phyloP scores from a whole-genome alignment of 2,888 invertebrate species.

The Platycheirus albimanus region DNA sequence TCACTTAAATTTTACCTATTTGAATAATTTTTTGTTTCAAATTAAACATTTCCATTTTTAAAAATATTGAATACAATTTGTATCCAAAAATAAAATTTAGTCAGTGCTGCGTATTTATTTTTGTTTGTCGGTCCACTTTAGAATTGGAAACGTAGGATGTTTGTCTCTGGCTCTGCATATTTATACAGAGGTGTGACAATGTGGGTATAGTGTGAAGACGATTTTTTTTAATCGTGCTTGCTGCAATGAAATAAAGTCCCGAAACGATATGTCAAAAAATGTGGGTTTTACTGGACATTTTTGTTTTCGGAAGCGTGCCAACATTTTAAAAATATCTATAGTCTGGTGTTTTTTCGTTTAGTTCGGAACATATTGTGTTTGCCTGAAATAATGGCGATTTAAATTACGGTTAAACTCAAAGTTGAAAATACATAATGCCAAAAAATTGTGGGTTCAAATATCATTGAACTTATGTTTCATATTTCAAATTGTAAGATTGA shows the following conservation, averaged over 20 bases:
- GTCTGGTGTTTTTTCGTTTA: too few relatives aligned
- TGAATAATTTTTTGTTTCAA: not conserved
- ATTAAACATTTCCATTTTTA: constrained; percentile 48
- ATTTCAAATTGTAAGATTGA: too few relatives aligned
- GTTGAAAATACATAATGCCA: too few relatives aligned
- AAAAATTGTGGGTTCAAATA: too few relatives aligned
- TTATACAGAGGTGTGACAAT: constrained; percentile 28
- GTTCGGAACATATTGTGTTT: too few relatives aligned
- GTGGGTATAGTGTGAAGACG: not conserved
- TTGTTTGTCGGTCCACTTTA: constrained; percentile 39
- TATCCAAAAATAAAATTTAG: constrained; percentile 50
- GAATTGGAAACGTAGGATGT: constrained; percentile 39
- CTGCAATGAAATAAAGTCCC: constrained; percentile 1
- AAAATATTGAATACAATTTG: constrained; percentile 44
- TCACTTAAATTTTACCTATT: not conserved
- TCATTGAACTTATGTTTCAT: too few relatives aligned
- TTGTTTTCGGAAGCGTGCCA: too few relatives aligned
- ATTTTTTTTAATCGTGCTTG: constrained; percentile 5
- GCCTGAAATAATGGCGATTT: too few relatives aligned
- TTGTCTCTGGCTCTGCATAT: constrained; percentile 15
- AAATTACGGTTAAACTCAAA: too few relatives aligned
- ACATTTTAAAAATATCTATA: too few relatives aligned
- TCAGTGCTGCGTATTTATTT: constrained; percentile 52
- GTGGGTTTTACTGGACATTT: not conserved
- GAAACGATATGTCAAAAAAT: not conserved